phyloP scores from a whole-genome alignment of 2,888 invertebrate genomes.

The Cordilura impudica region DNA sequence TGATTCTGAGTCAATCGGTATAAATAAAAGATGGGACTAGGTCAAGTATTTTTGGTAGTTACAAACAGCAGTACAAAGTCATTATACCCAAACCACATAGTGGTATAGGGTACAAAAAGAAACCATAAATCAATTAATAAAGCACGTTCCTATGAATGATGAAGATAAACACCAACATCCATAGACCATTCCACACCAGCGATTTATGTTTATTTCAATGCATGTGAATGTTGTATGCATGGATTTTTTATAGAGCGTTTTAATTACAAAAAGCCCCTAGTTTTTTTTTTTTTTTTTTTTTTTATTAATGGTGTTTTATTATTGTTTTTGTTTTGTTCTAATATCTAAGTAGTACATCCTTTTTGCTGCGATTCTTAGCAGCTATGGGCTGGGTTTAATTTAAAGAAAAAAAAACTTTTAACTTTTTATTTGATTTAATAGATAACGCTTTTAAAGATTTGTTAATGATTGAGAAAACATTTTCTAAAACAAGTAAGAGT shows the following conservation, averaged over 20 bases:
- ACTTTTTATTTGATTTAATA: no score
- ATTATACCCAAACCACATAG: no score
- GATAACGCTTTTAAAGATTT: no score
- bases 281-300: background rate
- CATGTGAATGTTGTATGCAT: background rate
- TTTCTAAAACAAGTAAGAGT: no score
- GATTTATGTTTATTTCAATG: background rate
- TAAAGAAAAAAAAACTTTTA: no score
- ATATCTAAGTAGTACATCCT: background rate
- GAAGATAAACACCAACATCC: background rate
- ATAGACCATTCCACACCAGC: background rate
- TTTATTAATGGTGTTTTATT: background rate
- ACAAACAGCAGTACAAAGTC: no score
- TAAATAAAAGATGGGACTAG: no score
- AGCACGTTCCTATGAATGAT: conserved; percentile 47
- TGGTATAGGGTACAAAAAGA: no score
- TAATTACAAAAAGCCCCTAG: background rate
- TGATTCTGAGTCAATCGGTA: no score
- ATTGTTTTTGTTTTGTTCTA: background rate
- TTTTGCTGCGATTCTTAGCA: background rate
- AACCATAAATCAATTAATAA: conserved; percentile 56
- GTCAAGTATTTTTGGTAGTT: no score
- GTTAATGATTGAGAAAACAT: no score
- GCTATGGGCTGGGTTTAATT: background rate
- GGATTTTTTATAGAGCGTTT: background rate